Evolutionary conservation across 2,888 invertebrate genomes (phyloP).

Genomic region (Frankliniella intonsa): DNA sequence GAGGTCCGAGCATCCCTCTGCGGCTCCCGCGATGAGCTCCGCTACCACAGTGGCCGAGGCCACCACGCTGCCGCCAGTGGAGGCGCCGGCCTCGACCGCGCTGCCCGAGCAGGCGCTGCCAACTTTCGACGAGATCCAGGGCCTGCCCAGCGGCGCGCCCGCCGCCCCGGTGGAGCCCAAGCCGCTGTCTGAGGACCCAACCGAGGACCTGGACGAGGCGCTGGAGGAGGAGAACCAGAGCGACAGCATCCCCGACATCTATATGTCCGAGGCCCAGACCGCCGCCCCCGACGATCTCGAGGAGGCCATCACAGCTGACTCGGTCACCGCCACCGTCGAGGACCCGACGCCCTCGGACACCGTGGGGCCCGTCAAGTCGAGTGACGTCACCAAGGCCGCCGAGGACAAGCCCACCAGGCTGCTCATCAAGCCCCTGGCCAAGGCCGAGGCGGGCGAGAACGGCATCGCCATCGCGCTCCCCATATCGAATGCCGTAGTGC

Average conservation of each 20-base stretch:
- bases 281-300: not conserved
- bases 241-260: slow-evolving; percentile 14
- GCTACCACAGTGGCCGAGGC: slow-evolving; percentile 21
- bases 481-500: slow-evolving; percentile 60
- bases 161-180: not conserved
- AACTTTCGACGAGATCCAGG: not conserved
- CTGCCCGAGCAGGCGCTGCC: not conserved
- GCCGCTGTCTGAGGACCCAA: slow-evolving; percentile 27
- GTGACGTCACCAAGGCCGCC: not conserved
- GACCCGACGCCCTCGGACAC: not conserved
- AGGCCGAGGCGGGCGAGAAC: slow-evolving; percentile 59
- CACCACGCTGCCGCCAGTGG: slow-evolving; percentile 15
- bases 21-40: not conserved
- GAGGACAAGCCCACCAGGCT: slow-evolving; percentile 44
- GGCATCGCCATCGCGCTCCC: slow-evolving; percentile 69
- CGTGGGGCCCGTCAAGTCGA: not conserved
- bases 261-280: not conserved
- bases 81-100: not conserved
- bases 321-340: not conserved
- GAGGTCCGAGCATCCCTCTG: not conserved
- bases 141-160: not conserved
- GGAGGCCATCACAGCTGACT: not conserved
- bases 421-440: slow-evolving; percentile 61
- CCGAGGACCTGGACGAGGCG: slow-evolving; percentile 34
- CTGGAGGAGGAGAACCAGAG: slow-evolving; percentile 5